Evolutionary conservation across 2,888 invertebrate species (phyloP).

Genomic region (Cosmorhoe ocellata): DNA sequence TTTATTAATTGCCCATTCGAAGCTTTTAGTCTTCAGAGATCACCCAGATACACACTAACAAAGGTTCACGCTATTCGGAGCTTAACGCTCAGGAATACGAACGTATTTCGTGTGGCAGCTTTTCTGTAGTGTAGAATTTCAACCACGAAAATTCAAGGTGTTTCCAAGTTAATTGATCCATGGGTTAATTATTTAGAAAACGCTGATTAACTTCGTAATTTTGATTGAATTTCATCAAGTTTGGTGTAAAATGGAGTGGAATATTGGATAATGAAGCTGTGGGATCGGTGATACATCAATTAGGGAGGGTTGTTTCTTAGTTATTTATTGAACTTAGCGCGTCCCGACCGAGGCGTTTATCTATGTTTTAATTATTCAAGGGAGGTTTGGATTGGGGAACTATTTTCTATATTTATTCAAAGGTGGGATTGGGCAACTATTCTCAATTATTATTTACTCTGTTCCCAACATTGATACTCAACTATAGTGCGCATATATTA

Average conservation of each 20-base stretch:
- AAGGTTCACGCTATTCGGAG: neutral
- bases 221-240: constrained; percentile 1
- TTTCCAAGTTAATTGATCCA: constrained; percentile 17
- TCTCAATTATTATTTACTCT: no score
- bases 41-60: constrained; percentile 2
- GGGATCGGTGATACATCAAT: neutral
- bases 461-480: no score
- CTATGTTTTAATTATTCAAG: no score
- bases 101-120: neutral
- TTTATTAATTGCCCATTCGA: constrained; percentile 28
- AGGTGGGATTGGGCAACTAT: no score
- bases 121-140: neutral
- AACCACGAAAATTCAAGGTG: constrained; percentile 5
- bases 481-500: no score
- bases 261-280: neutral
- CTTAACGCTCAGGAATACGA: constrained; percentile 11
- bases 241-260: neutral
- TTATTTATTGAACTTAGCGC: neutral
- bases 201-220: constrained; percentile 13
- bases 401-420: no score
- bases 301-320: neutral
- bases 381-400: no score
- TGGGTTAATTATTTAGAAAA: constrained; percentile 11
- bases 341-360: neutral
- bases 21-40: constrained; percentile 19